Conservation (phyloP, 1,140 invertebrate species). For the Bacillus rossius region DNA sequence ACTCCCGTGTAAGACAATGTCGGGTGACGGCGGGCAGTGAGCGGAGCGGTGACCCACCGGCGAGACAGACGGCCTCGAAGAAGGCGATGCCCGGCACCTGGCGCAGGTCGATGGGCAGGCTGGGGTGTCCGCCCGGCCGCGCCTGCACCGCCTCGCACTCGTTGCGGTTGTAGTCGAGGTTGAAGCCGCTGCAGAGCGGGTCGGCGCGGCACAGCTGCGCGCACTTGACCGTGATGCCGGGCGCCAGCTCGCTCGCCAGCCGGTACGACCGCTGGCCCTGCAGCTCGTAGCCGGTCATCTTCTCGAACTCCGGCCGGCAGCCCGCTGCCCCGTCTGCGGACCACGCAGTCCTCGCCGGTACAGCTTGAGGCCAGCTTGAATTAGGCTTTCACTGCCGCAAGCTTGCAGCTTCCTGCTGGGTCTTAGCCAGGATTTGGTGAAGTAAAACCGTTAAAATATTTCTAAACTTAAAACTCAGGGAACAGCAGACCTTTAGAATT, state of each 20-base stretch:
- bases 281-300: conserved; percentile 42
- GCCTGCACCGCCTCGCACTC: conserved; percentile 40
- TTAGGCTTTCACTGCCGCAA: too few species aligned
- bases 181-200: conserved; percentile 40
- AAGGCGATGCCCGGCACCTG: conserved; percentile 40
- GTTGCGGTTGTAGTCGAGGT: conserved; percentile 41
- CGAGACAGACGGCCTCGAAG: conserved; percentile 44
- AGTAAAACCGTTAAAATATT: too few species aligned
- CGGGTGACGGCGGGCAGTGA: too few species aligned
- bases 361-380: too few species aligned
- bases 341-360: too few species aligned
- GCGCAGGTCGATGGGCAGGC: conserved; percentile 34
- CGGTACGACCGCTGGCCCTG: conserved; percentile 28
- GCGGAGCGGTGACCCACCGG: too few species aligned
- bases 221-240: conserved; percentile 41
- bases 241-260: conserved; percentile 29
- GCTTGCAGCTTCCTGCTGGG: too few species aligned
- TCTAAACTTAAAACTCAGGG: too few species aligned
- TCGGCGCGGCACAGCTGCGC: conserved; percentile 36
- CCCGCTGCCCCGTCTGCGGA: too few species aligned
- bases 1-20: too few species aligned
- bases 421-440: too few species aligned
- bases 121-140: conserved; percentile 24
- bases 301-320: conserved; percentile 40
- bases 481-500: too few species aligned